These are phyloP conservation scores for Grammatotria lemairii DNA, from an alignment of 2,113 vertebrate species.

Conservation along the genomic window DNA sequence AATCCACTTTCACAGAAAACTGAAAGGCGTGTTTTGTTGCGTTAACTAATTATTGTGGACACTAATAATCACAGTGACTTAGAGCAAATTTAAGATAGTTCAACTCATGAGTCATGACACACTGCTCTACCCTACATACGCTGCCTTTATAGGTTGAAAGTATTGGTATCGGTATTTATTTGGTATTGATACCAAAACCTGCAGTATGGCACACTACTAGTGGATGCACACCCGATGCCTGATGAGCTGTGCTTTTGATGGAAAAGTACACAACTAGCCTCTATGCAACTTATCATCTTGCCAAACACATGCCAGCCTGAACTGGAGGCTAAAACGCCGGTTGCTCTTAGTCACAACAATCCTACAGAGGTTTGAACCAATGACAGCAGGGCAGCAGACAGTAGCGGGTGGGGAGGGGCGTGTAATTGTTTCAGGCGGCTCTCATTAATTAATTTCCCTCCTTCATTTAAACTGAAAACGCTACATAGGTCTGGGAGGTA, in stretches of 20 bases:
- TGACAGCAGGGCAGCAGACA: neutral
- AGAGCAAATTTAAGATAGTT: neutral
- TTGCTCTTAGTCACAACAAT: constrained; percentile 39
- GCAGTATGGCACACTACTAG: neutral
- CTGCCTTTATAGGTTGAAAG: neutral
- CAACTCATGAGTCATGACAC: neutral
- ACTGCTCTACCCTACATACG: neutral
- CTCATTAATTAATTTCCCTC: constrained; percentile 61
- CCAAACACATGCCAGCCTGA: constrained; percentile 6
- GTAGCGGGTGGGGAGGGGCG: neutral
- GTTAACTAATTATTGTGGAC: neutral
- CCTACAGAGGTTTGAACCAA: constrained; percentile 42
- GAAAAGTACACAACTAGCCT: neutral
- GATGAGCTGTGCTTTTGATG: neutral
- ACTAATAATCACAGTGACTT: neutral
- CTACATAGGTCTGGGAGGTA: constrained; percentile 53
- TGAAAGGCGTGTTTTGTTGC: neutral
- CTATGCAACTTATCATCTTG: constrained; percentile 15
- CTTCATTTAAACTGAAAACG: constrained; percentile 41
- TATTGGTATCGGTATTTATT: neutral
- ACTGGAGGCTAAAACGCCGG: neutral
- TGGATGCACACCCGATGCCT: neutral
- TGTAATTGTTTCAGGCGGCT: constrained; percentile 48
- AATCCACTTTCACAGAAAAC: neutral
- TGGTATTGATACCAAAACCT: neutral